phyloP scores from a whole-genome alignment of 2,888 invertebrate genomes.

The Macrosoma leucophasiata region DNA sequence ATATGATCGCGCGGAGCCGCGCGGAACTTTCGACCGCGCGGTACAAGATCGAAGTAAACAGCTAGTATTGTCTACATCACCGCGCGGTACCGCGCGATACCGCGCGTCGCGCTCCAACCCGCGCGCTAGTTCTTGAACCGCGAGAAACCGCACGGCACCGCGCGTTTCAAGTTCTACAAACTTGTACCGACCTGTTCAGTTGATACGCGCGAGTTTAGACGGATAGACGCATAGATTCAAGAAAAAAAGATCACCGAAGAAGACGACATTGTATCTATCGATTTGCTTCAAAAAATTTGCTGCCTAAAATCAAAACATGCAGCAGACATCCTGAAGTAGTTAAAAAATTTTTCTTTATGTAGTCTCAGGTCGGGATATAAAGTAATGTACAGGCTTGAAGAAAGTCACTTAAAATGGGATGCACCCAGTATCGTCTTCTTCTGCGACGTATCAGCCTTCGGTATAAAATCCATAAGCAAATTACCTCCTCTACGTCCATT shows the following conservation, averaged over 20 bases:
- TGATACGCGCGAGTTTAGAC: too few relatives aligned
- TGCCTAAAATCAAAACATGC: conserved; percentile 2
- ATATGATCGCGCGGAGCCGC: conserved; percentile 25
- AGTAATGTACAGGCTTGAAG: conserved; percentile 4
- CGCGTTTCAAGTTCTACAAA: too few relatives aligned
- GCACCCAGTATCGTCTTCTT: conserved; percentile 7
- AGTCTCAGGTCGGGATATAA: conserved; percentile 4
- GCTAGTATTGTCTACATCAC: not conserved
- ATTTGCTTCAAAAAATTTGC: too few relatives aligned
- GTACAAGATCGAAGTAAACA: too few relatives aligned
- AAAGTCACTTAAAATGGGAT: conserved; percentile 1
- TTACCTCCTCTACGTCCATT: conserved; percentile 8
- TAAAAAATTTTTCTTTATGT: conserved; percentile 1
- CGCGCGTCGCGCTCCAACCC: not conserved
- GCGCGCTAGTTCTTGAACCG: not conserved
- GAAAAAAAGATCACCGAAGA: too few relatives aligned
- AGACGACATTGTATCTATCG: too few relatives aligned
- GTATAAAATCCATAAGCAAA: conserved; percentile 9
- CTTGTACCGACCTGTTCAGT: too few relatives aligned
- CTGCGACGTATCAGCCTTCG: conserved; percentile 8
- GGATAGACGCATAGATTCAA: too few relatives aligned
- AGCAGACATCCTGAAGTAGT: conserved; percentile 1
- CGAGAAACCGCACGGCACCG: not conserved
- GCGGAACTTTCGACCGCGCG: not conserved
- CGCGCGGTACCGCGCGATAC: not conserved